Base-by-base conservation (phyloP, 2,797 vertebrate genomes). In the Atherinosoma microstoma region DNA sequence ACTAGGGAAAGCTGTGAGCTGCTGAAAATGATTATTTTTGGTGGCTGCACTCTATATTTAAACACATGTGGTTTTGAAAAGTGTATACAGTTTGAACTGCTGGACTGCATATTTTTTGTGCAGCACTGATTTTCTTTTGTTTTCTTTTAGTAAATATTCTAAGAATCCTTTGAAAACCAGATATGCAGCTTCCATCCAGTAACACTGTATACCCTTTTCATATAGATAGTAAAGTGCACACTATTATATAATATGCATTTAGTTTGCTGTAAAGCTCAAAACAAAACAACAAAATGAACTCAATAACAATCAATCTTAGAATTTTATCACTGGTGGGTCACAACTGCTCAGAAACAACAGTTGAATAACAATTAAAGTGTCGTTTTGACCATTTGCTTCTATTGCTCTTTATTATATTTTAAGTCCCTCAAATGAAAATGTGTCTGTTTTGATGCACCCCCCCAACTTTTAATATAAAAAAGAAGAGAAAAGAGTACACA, bases 1-100 rank as follows among this genome's bases (percentile, higher is more conserved):
- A 88, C 80, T 59, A 87, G 75, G 24, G 66, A 83, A 54, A 45
- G 75, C 63, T 60, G 3, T 65, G 22, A 69, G 72, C 24, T 4
- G 0, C 27, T 47, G 27, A 22, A 72, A 54, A 54, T 47, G 20
- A 53, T 67, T 35, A 29, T 24, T 15, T 24, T 8, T 51, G 24
- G 16, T 29, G 16, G 15, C 12, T 27, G 12, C 13, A 5, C 4
- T 54, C 22, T 27, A 15, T 53, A 24, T 56, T 10, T 29, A 4
- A n/a, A 53, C 18, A 53, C 18, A 27, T 30, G 6, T 3, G 51
- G 11, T 47, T 36, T 15, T 32, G 22, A 54, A 38, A 40, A 47
- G 15, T 6, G 34, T 4, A 6, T 16, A 66, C 27, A 27, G 8
- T 59, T 18, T 53, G 2, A 0, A 4, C 12, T 24, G 12, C 49